Evolutionary conservation across 1,140 invertebrate genomes (phyloP).

Genomic region (Cydia pomonella): DNA sequence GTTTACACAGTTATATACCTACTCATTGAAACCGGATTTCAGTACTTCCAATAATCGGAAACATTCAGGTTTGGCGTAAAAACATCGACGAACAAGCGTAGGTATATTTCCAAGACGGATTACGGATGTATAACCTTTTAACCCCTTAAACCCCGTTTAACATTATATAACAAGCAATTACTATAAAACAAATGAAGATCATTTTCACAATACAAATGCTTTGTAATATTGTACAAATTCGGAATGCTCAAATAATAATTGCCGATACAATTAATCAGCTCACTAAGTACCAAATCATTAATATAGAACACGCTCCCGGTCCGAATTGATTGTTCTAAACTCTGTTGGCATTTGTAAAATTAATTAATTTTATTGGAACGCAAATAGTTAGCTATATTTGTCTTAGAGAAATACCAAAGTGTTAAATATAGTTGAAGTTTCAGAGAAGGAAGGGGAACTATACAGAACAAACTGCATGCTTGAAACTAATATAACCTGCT

Average conservation of each 20-base stretch:
- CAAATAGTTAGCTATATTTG: background rate
- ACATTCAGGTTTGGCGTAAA: too few relatives aligned
- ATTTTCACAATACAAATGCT: background rate
- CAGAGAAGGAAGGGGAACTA: background rate
- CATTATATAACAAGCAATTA: background rate
- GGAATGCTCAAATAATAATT: background rate
- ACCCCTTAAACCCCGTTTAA: too few relatives aligned
- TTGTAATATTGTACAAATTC: background rate
- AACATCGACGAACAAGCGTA: too few relatives aligned
- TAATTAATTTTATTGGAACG: background rate
- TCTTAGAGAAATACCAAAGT: background rate
- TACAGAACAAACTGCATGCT: background rate
- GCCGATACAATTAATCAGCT: background rate
- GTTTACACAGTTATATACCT: too few relatives aligned
- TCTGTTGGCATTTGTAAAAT: background rate
- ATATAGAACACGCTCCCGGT: background rate
- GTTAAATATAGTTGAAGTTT: background rate
- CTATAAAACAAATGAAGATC: background rate
- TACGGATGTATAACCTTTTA: too few relatives aligned
- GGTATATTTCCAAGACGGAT: too few relatives aligned
- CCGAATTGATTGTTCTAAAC: background rate
- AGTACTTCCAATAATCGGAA: too few relatives aligned
- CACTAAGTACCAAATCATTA: constrained; percentile 17
- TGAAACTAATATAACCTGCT: too few relatives aligned
- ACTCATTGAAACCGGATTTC: too few relatives aligned